phyloP scores from a whole-genome alignment of 1,140 invertebrate species.

The Latrodectus geometricus region DNA sequence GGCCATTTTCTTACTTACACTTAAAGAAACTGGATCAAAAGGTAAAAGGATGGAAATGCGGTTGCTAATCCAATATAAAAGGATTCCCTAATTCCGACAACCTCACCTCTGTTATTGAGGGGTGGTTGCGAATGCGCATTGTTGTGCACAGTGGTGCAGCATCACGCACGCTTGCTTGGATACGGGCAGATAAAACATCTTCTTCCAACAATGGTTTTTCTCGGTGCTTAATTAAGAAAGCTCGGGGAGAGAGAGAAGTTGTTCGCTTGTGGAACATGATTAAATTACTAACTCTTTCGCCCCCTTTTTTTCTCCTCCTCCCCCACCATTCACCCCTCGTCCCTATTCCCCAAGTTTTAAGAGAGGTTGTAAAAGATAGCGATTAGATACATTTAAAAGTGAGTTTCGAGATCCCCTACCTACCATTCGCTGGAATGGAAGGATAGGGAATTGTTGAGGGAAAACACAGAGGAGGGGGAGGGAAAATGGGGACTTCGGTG shows the following conservation, averaged over 20 bases:
- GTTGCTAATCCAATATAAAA: constrained; percentile 49
- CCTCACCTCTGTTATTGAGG: neutral
- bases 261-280: constrained; percentile 54
- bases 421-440: neutral
- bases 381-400: constrained; percentile 52
- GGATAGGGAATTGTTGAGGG: neutral
- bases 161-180: constrained; percentile 33
- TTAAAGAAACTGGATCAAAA: constrained; percentile 28
- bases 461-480: neutral
- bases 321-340: too few species aligned
- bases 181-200: constrained; percentile 46
- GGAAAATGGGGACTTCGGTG: neutral
- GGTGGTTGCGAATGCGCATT: neutral
- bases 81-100: constrained; percentile 23
- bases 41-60: constrained; percentile 13
- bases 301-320: constrained; percentile 5
- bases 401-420: constrained; percentile 8
- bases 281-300: constrained; percentile 29
- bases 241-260: neutral
- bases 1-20: constrained; percentile 1
- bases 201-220: constrained; percentile 19
- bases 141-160: constrained; percentile 6
- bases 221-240: constrained; percentile 53
- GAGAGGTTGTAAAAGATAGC: constrained; percentile 55
- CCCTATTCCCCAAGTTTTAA: constrained; percentile 26